Evolutionary conservation across 2,113 vertebrate genomes (phyloP), one percentile per base, ranked within the genome.

Genomic region (Sciurus niger): DNA sequence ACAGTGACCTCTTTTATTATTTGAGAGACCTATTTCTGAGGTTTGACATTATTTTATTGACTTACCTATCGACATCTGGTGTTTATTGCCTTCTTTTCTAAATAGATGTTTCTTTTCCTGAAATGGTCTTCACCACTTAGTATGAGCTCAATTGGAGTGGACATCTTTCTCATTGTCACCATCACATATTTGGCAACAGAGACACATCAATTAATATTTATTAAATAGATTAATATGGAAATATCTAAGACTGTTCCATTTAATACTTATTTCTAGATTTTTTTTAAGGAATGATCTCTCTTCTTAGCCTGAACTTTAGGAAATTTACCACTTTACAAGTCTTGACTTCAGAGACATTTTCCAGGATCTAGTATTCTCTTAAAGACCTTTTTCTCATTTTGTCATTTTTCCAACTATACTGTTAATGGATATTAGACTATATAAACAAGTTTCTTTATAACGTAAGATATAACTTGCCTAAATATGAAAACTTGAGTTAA

Each of bases 161-260:
- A 37, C 8, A 58, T 10, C n/a, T 83, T 93, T 90, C 58, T 85
- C 34, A 58, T 60, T 65, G 32, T 72, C 40, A 86, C 4, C 17
- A 72, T 4, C 11, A 32, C 40, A 2, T 34, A 40, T 32, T 17
- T 16, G 79, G 58, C 11, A 93, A 84, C 12, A 87, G 58, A 88
- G 60, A 79, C 48, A 48, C 0, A 22, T n/a, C 87, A 37, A 48
- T 87, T 93, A 48, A 68, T 89, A 74, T 80, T 92, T 63, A 2
- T 58, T 93, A 46, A 51, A 51, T 84, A 84, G 17, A 34, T 91
- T 87, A 84, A 84, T 80, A 84, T 72, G 8, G 28, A 89, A 76
- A 68, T 55, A 14, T 67, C 3, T 32, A 77, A 79, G 94, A 89
- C 53, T 51, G 17, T 77, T 79, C 8, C 34, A 58, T 40, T 74